Evolutionary conservation across 2,797 vertebrate species (phyloP).

Genomic region (Argya squamiceps): DNA sequence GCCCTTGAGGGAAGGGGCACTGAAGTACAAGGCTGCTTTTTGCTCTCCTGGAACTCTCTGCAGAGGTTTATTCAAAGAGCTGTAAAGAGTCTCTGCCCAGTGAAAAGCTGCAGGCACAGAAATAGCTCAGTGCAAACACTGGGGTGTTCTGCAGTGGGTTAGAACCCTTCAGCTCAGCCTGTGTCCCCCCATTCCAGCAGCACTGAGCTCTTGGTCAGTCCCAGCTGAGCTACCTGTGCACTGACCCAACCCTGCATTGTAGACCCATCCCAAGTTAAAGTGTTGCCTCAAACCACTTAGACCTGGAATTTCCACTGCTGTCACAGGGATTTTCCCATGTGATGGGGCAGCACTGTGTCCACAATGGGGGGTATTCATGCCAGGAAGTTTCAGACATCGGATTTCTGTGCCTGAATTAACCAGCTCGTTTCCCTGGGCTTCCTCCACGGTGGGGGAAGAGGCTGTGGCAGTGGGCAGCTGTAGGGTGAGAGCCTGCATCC

Average conservation of each 20-base stretch:
- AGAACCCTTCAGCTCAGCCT: background rate
- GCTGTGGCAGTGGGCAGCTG: background rate
- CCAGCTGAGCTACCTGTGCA: background rate
- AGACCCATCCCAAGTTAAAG: background rate
- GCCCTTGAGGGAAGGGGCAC: background rate
- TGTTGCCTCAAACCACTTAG: background rate
- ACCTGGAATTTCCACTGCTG: background rate
- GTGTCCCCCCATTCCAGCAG: background rate
- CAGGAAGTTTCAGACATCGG: background rate
- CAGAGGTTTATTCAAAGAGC: background rate
- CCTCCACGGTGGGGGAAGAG: background rate
- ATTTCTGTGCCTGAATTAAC: slow-evolving; percentile 8
- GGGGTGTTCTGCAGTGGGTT: background rate
- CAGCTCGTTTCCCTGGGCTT: background rate
- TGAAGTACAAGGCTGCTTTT: background rate
- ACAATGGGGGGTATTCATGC: background rate
- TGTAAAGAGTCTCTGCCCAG: background rate
- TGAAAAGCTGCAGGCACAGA: background rate
- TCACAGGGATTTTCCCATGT: slow-evolving; percentile 24
- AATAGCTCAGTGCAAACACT: background rate
- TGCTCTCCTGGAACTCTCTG: background rate
- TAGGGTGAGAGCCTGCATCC: background rate
- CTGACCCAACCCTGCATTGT: rapidly evolving
- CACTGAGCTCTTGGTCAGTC: background rate
- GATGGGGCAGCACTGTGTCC: background rate